These are phyloP conservation scores for Ormyrus rosae DNA, from an alignment of 2,888 invertebrate genomes.

Conservation along the genomic window DNA sequence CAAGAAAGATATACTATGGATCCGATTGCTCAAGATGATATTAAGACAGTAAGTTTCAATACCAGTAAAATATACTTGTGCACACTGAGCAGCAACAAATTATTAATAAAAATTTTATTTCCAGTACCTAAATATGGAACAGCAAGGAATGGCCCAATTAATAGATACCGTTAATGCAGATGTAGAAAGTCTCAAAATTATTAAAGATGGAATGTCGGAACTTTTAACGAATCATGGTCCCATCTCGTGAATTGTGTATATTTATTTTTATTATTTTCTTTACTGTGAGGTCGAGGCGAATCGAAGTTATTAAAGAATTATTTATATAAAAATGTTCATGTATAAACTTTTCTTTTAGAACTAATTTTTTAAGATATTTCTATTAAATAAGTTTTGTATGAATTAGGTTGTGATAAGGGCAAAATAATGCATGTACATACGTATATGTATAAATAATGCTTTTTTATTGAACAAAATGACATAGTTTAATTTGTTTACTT, in stretches of 20 bases:
- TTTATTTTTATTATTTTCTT: conserved; percentile 39
- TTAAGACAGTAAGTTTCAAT: conserved; percentile 77
- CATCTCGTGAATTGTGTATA: conserved; percentile 64
- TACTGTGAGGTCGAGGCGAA: conserved; percentile 25
- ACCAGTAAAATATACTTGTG: neutral
- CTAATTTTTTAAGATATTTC: conserved; percentile 51
- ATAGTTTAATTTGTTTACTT: conserved; percentile 63
- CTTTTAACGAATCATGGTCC: conserved; percentile 67
- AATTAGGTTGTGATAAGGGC: conserved; percentile 33
- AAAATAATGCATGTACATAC: conserved; percentile 19
- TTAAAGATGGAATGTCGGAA: conserved; percentile 86
- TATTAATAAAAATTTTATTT: conserved; percentile 55
- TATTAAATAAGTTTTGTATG: conserved; percentile 42
- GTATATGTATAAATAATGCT: conserved; percentile 71
- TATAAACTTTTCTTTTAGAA: conserved; percentile 10
- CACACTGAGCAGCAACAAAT: conserved; percentile 4
- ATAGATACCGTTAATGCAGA: conserved; percentile 90
- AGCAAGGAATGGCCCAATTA: conserved; percentile 91
- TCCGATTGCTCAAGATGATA: conserved; percentile 78
- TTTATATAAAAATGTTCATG: conserved; percentile 34
- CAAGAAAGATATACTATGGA: conserved; percentile 89
- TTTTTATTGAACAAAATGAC: conserved; percentile 71
- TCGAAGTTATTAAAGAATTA: conserved; percentile 22
- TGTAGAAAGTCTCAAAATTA: conserved; percentile 85
- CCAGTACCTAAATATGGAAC: conserved; percentile 90